Conservation (phyloP, 2,113 vertebrate genomes). For the Otolemur garnettii region DNA sequence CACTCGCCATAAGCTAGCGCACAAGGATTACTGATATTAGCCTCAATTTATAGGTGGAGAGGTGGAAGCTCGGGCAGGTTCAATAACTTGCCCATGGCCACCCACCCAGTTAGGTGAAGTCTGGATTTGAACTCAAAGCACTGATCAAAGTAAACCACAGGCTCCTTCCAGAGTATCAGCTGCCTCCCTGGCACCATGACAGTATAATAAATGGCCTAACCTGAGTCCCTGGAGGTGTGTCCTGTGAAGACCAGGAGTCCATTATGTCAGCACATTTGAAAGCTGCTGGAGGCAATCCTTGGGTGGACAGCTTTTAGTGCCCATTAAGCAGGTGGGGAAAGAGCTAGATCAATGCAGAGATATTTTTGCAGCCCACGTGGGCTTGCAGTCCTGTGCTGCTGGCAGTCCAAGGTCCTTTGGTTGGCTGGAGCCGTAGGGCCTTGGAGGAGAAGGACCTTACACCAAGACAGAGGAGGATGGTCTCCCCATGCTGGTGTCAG, state of each 20-base stretch:
- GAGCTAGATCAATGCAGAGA: neutral
- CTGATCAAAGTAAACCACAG: neutral
- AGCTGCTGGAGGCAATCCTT: neutral
- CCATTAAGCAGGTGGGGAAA: neutral
- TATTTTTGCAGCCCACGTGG: accelerated
- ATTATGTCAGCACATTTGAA: neutral
- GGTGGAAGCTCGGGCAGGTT: neutral
- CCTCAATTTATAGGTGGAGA: neutral
- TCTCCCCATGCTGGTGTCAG: accelerated
- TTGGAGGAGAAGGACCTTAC: neutral
- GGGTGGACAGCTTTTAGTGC: accelerated
- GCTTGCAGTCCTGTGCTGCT: accelerated
- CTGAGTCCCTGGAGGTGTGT: neutral
- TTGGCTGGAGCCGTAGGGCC: neutral
- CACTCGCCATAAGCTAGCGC: neutral
- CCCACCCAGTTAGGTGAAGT: neutral
- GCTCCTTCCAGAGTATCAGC: accelerated
- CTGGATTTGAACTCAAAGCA: neutral
- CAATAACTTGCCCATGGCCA: neutral
- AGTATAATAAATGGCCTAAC: neutral
- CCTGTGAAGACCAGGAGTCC: neutral
- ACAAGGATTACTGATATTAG: too few species aligned
- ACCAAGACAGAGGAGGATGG: neutral
- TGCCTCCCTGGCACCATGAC: accelerated
- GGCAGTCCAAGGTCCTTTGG: neutral